Conservation (phyloP, 2,113 vertebrate genomes). For the Fregetta grallaria region DNA sequence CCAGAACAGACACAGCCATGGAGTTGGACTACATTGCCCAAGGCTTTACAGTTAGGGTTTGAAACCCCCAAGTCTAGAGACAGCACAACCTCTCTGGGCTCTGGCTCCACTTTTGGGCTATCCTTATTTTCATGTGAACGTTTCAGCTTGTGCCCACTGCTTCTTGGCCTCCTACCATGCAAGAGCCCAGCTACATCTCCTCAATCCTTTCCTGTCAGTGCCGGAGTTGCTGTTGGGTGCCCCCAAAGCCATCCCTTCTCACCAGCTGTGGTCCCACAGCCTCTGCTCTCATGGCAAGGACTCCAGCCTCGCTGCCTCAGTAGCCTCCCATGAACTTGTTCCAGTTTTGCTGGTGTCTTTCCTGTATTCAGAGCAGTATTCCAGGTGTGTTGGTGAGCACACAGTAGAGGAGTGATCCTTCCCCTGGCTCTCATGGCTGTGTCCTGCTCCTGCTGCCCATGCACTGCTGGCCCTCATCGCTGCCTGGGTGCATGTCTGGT, state of each 20-base stretch:
- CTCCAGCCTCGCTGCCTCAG: neutral
- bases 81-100: neutral
- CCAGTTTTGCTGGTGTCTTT: neutral
- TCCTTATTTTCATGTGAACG: neutral
- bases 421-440: neutral
- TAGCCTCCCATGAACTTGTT: neutral
- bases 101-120: neutral
- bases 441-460: neutral
- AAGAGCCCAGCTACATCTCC: neutral
- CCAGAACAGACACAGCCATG: neutral
- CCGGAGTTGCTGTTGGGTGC: neutral
- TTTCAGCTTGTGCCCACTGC: neutral
- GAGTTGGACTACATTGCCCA: neutral
- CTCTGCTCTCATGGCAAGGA: neutral
- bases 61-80: neutral
- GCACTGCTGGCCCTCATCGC: neutral
- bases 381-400: neutral
- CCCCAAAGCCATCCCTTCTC: neutral
- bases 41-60: neutral
- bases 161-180: neutral
- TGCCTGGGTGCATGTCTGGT: neutral
- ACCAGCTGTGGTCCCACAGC: neutral
- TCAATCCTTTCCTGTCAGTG: neutral
- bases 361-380: neutral
- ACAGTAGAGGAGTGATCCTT: neutral